phyloP scores from a whole-genome alignment of 1,140 invertebrate genomes.

The Drosophila ogumai region DNA sequence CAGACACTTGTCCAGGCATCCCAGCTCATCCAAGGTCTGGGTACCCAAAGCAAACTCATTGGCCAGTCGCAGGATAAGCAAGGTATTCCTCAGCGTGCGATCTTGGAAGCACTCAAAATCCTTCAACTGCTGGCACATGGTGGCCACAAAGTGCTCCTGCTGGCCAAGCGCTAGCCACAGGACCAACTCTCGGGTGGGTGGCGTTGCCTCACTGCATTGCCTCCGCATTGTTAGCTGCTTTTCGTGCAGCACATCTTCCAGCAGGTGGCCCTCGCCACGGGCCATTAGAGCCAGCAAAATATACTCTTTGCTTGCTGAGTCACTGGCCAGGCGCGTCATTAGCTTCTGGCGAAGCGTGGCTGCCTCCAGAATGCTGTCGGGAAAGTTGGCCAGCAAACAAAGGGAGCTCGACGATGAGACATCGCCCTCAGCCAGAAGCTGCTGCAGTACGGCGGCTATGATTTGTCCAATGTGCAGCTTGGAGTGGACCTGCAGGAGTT shows the following conservation, averaged over 20 bases:
- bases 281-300: constrained; percentile 58
- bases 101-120: constrained; percentile 56
- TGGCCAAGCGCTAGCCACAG: constrained; percentile 48
- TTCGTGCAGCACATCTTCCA: constrained; percentile 34
- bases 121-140: constrained; percentile 58
- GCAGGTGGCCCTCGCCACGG: constrained; percentile 35
- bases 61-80: constrained; percentile 70
- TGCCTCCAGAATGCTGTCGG: constrained; percentile 45
- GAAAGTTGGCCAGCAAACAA: constrained; percentile 69
- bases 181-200: constrained; percentile 53
- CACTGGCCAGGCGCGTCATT: constrained; percentile 19
- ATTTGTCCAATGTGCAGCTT: constrained; percentile 60
- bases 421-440: constrained; percentile 47
- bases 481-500: constrained; percentile 30
- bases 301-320: constrained; percentile 30
- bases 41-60: constrained; percentile 63
- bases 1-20: constrained; percentile 49
- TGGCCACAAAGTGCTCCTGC: constrained; percentile 64
- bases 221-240: constrained; percentile 17
- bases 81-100: constrained; percentile 58
- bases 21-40: constrained; percentile 66
- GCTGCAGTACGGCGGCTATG: constrained; percentile 34
- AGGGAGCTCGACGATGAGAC: constrained; percentile 42
- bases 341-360: constrained; percentile 46
- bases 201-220: constrained; percentile 8